Percentiles rank a stretch among this genome's conserved stretches.
Conservation (phyloP, 2,797 vertebrate genomes). For the Epinephelus malabaricus region DNA sequence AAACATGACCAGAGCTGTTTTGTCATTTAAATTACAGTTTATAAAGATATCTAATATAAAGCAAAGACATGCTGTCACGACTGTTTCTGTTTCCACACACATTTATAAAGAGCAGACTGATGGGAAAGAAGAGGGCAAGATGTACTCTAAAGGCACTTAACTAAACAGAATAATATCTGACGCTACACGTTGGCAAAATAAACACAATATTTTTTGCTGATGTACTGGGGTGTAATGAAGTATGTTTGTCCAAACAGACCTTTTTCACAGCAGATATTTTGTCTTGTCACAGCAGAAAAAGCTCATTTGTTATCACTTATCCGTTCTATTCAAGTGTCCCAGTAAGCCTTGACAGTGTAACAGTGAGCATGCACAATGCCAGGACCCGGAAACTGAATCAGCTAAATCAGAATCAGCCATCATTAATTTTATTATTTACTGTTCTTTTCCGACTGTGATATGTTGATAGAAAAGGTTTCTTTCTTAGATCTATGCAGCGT, state of each 20-base stretch:
- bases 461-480: not conserved
- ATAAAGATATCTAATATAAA: not conserved
- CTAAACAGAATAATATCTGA: not conserved
- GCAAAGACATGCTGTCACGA: not conserved
- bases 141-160: not conserved
- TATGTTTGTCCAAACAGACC: not conserved
- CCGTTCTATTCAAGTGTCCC: not conserved
- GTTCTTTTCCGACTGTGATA: not conserved
- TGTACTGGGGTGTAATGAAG: not conserved
- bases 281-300: not conserved
- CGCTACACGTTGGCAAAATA: not conserved
- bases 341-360: too few relatives aligned
- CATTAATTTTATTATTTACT: not conserved
- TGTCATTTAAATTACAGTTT: constrained; percentile 16
- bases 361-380: not conserved
- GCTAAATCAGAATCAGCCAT: not conserved
- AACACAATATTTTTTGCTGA: not conserved
- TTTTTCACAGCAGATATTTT: not conserved
- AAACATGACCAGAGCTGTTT: not conserved
- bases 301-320: not conserved
- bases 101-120: not conserved
- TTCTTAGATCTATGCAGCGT: too few relatives aligned
- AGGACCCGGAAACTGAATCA: not conserved
- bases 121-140: not conserved
- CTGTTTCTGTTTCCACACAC: not conserved